phyloP scores from a whole-genome alignment of 2,113 vertebrate genomes.

The Hippolais icterina region DNA sequence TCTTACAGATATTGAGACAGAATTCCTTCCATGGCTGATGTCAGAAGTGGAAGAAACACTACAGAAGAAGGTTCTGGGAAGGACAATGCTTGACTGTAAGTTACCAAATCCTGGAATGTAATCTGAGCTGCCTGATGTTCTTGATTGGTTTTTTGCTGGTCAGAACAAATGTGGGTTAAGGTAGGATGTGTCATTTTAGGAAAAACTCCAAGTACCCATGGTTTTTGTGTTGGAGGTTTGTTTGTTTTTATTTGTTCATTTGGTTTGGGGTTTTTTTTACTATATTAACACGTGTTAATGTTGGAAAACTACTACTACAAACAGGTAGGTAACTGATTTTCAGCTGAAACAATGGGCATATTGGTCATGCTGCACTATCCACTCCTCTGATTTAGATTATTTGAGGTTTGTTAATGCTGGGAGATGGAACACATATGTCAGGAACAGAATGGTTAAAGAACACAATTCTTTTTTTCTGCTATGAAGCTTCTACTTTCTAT shows the following conservation, averaged over 20 bases:
- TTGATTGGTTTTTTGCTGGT: background rate
- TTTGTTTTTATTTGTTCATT: background rate
- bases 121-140: background rate
- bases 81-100: constrained; percentile 88
- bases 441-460: background rate
- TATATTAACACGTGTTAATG: background rate
- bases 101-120: background rate
- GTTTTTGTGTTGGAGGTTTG: background rate
- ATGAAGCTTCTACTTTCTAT: background rate
- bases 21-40: constrained; percentile 90
- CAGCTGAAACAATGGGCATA: background rate
- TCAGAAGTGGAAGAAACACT: constrained; percentile 76
- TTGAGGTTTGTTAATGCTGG: background rate
- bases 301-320: background rate
- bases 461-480: background rate
- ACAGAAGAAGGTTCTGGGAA: constrained; percentile 75
- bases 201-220: background rate
- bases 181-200: background rate
- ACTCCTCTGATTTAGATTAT: background rate
- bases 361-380: background rate
- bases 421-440: background rate
- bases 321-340: background rate
- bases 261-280: background rate
- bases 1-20: constrained; percentile 84
- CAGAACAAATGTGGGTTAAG: background rate